phyloP scores from a whole-genome alignment of 2,888 invertebrate genomes.

The Odontocerum albicorne region DNA sequence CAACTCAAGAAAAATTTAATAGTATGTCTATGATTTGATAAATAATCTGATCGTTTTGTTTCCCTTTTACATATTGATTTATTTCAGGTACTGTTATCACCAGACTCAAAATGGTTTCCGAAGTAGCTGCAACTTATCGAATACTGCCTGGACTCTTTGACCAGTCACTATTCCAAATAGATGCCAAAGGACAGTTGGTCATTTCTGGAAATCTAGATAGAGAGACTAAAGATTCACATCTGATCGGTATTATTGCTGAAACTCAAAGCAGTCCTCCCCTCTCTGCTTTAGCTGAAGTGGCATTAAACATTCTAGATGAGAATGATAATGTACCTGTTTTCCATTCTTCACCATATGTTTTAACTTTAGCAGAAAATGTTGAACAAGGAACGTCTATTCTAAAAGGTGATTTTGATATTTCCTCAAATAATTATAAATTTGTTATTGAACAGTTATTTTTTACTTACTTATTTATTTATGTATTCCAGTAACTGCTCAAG shows the following conservation, averaged over 20 bases:
- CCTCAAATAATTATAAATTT: neutral
- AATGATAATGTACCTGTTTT: constrained; percentile 90
- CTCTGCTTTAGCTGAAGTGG: constrained; percentile 69
- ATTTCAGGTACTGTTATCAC: constrained; percentile 58
- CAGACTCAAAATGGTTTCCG: constrained; percentile 65
- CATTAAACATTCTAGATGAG: constrained; percentile 81
- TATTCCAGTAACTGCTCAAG: constrained; percentile 52
- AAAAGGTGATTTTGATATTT: constrained; percentile 54
- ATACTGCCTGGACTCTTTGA: constrained; percentile 64
- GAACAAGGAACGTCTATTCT: constrained; percentile 76
- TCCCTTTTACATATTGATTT: constrained; percentile 1
- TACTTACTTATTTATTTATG: neutral
- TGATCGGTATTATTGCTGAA: constrained; percentile 72
- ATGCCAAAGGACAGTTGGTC: constrained; percentile 72
- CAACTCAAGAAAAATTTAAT: neutral
- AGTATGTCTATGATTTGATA: neutral
- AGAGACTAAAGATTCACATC: constrained; percentile 68
- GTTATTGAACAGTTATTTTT: constrained; percentile 1
- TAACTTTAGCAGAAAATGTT: constrained; percentile 80
- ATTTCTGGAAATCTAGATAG: constrained; percentile 75
- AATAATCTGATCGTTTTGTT: no score
- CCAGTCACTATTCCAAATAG: constrained; percentile 69
- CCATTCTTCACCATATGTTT: constrained; percentile 78
- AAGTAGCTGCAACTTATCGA: constrained; percentile 62
- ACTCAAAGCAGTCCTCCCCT: constrained; percentile 72